phyloP scores from a whole-genome alignment of 2,888 invertebrate genomes.

The Trissoscelio sp. region DNA sequence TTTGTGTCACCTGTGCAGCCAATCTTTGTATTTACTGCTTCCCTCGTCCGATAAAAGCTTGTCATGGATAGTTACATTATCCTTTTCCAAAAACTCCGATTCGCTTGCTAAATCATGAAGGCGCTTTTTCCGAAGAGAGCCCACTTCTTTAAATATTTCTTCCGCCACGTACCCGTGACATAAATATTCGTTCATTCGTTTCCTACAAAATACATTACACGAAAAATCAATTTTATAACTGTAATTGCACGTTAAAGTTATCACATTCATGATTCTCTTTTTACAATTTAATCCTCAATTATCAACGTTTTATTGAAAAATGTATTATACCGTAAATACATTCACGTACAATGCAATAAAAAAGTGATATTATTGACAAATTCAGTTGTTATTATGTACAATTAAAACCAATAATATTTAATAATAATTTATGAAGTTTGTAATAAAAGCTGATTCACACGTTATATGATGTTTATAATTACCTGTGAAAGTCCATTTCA shows the following conservation, averaged over 20 bases:
- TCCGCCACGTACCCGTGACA: conserved; percentile 90
- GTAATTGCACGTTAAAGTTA: background rate
- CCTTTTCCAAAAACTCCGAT: conserved; percentile 73
- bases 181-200: conserved; percentile 91
- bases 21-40: conserved; percentile 89
- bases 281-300: background rate
- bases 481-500: conserved; percentile 90
- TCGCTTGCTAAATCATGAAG: conserved; percentile 81
- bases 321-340: too few species aligned
- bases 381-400: too few species aligned
- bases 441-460: too few species aligned
- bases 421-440: too few species aligned
- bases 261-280: background rate
- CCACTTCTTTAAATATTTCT: conserved; percentile 88
- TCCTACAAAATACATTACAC: conserved; percentile 82
- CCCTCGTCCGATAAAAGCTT: conserved; percentile 88
- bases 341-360: too few species aligned
- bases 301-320: background rate
- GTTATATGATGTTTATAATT: too few species aligned
- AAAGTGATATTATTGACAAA: too few species aligned
- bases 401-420: too few species aligned
- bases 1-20: conserved; percentile 87
- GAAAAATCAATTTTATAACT: background rate
- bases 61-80: conserved; percentile 83
- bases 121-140: conserved; percentile 82